A percentile compares a stretch with the other conserved stretches of the same genome.
Evolutionary conservation across 2,113 vertebrate genomes (phyloP).

Genomic region (Oreochromis aureus): DNA sequence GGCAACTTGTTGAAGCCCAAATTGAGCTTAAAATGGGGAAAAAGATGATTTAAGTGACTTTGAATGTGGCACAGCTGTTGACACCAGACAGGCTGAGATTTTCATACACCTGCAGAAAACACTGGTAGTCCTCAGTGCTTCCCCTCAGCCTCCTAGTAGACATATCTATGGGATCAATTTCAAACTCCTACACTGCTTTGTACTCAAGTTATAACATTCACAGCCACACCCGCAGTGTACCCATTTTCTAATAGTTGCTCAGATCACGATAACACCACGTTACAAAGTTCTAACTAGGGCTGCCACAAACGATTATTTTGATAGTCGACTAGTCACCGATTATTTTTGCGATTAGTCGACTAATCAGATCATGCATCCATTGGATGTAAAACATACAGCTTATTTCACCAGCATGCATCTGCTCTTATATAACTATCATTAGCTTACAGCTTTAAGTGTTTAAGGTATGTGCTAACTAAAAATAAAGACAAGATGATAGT

Average conservation of each 20-base stretch:
- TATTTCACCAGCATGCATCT: too few species aligned
- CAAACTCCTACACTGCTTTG: background rate
- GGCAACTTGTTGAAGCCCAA: background rate
- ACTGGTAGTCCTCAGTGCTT: background rate
- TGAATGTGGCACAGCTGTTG: background rate
- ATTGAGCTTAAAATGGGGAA: background rate
- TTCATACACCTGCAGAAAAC: background rate
- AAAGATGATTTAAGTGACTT: background rate
- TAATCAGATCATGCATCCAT: too few species aligned
- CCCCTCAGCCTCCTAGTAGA: background rate
- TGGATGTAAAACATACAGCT: too few species aligned
- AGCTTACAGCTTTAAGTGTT: too few species aligned
- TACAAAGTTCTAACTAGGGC: background rate
- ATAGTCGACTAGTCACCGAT: too few species aligned
- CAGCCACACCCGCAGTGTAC: background rate
- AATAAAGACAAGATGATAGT: too few species aligned
- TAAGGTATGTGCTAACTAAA: too few species aligned
- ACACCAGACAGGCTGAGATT: background rate
- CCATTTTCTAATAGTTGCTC: background rate
- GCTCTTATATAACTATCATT: too few species aligned
- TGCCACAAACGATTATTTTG: too few species aligned
- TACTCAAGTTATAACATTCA: background rate
- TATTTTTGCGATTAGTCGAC: too few species aligned
- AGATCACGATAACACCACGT: background rate
- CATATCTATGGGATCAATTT: background rate